Evolutionary conservation across 2,888 invertebrate species (phyloP).

Genomic region (Lapara coniferarum): DNA sequence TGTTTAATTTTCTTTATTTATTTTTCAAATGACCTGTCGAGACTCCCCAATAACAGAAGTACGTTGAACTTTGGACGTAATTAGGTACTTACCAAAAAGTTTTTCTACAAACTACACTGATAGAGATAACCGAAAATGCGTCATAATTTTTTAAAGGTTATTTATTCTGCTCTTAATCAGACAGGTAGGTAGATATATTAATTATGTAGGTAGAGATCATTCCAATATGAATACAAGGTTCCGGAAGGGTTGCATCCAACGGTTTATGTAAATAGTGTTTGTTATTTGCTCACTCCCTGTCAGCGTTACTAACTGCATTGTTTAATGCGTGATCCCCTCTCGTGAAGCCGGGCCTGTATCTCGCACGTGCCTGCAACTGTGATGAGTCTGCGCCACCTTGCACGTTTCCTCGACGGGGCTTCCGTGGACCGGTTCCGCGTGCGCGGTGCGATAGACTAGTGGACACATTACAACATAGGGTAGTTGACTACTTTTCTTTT

Average conservation of each 20-base stretch:
- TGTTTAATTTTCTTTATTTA: not conserved
- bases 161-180: no score
- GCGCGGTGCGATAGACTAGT: not conserved
- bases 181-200: not conserved
- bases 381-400: conserved; percentile 1
- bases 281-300: not conserved
- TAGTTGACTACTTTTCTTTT: no score
- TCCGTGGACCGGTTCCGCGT: conserved; percentile 2
- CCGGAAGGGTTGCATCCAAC: conserved; percentile 3
- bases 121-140: not conserved
- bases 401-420: conserved; percentile 5
- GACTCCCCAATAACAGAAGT: not conserved
- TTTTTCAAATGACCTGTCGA: not conserved
- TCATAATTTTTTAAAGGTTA: not conserved
- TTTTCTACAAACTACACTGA: not conserved
- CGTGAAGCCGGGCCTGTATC: not conserved
- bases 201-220: not conserved
- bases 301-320: not conserved
- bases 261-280: conserved; percentile 2
- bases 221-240: not conserved
- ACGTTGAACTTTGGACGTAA: not conserved
- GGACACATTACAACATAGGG: not conserved
- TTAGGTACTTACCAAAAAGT: not conserved
- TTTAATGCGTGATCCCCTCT: conserved; percentile 8
- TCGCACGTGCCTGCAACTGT: conserved; percentile 6